These are phyloP conservation scores for Mactra quadrangularis DNA, from an alignment of 1,140 invertebrate species.

Conservation along the genomic window DNA sequence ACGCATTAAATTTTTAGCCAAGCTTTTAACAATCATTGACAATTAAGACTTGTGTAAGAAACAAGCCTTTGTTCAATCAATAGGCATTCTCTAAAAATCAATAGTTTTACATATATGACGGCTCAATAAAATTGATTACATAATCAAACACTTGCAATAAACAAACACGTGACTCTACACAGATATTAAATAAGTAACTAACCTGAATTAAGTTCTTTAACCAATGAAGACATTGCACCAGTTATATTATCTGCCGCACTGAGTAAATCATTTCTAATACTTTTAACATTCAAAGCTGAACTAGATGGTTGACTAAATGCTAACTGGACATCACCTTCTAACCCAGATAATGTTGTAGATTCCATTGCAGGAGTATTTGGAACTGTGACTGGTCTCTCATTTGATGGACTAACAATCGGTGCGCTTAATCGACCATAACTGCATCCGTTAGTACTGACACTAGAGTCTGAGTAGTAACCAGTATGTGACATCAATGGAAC, in stretches of 20 bases:
- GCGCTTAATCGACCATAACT: constrained; percentile 58
- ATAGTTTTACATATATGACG: too few relatives aligned
- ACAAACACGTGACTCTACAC: too few relatives aligned
- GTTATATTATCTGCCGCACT: constrained; percentile 97
- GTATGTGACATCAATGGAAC: constrained; percentile 56
- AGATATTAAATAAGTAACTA: too few relatives aligned
- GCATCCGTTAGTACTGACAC: constrained; percentile 49
- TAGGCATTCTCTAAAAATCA: too few relatives aligned
- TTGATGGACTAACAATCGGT: constrained; percentile 51
- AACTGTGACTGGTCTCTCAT: constrained; percentile 75
- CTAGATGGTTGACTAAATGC: constrained; percentile 75
- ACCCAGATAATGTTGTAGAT: constrained; percentile 79
- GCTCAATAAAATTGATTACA: too few relatives aligned
- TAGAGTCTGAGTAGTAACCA: constrained; percentile 70
- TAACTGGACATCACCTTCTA: constrained; percentile 84
- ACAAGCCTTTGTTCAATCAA: too few relatives aligned
- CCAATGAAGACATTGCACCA: constrained; percentile 97
- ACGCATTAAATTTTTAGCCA: too few relatives aligned
- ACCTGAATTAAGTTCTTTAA: constrained; percentile 96
- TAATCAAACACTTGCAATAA: too few relatives aligned
- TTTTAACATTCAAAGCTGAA: constrained; percentile 68
- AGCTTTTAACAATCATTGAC: too few relatives aligned
- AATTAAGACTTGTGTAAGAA: too few relatives aligned
- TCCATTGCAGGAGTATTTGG: constrained; percentile 78
- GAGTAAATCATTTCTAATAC: constrained; percentile 89